phyloP scores from a whole-genome alignment of 1,140 invertebrate species.

The Notospermus geniculatus region DNA sequence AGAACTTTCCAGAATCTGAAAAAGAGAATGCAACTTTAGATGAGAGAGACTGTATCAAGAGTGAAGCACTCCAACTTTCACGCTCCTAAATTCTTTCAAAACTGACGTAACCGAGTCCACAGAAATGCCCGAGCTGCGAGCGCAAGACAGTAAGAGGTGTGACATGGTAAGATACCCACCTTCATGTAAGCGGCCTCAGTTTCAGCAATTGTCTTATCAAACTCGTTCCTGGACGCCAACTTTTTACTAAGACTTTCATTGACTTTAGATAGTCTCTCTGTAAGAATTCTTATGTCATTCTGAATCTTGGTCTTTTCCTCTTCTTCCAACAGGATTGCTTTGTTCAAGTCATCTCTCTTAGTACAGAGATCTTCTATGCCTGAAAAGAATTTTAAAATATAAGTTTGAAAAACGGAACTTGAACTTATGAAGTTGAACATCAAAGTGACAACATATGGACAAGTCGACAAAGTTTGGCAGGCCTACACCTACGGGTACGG shows the following conservation, averaged over 20 bases:
- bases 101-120: not conserved
- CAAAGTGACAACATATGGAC: no score
- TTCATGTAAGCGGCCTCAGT: slow-evolving; percentile 64
- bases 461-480: no score
- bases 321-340: slow-evolving; percentile 60
- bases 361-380: slow-evolving; percentile 61
- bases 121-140: not conserved
- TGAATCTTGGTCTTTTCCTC: slow-evolving; percentile 60
- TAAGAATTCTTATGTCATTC: slow-evolving; percentile 59
- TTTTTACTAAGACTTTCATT: slow-evolving; percentile 62
- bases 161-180: slow-evolving; percentile 39
- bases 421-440: no score
- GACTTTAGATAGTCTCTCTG: slow-evolving; percentile 57
- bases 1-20: slow-evolving; percentile 56
- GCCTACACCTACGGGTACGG: no score
- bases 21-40: slow-evolving; percentile 14
- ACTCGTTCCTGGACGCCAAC: slow-evolving; percentile 59
- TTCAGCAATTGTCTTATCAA: slow-evolving; percentile 62
- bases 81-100: not conserved
- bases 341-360: slow-evolving; percentile 58
- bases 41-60: not conserved
- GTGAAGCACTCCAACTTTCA: not conserved
- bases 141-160: not conserved
- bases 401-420: no score
- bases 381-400: slow-evolving; percentile 39